phyloP scores from a whole-genome alignment of 2,888 invertebrate genomes.

The Chydorus sphaericus region DNA sequence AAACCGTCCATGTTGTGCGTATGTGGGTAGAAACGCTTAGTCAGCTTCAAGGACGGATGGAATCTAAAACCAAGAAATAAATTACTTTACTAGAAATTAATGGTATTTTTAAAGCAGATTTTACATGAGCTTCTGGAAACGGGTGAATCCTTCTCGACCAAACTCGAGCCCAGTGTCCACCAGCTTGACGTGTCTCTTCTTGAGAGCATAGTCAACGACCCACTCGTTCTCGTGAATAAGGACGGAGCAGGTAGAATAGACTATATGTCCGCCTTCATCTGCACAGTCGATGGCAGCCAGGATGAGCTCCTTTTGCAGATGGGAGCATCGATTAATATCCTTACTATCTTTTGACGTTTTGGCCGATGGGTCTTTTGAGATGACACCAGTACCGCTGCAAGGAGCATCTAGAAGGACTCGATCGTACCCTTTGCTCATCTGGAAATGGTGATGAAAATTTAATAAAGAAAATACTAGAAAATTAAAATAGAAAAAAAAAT shows the following conservation, averaged over 20 bases:
- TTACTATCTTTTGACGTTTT: slow-evolving; percentile 80
- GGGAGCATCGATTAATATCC: slow-evolving; percentile 81
- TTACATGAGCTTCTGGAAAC: slow-evolving; percentile 49
- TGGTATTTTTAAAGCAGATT: background rate
- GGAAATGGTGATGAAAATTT: no score
- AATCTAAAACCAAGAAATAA: slow-evolving; percentile 39
- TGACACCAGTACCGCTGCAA: slow-evolving; percentile 95
- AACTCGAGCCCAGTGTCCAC: slow-evolving; percentile 88
- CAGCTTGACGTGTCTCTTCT: slow-evolving; percentile 75
- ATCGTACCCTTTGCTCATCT: slow-evolving; percentile 82
- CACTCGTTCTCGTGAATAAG: slow-evolving; percentile 94
- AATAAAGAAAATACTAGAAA: slow-evolving; percentile 21
- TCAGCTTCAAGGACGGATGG: slow-evolving; percentile 76
- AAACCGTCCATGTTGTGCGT: slow-evolving; percentile 99
- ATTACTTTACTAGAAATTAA: background rate
- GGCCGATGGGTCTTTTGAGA: slow-evolving; percentile 92
- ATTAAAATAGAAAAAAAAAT: background rate
- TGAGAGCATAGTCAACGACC: slow-evolving; percentile 88
- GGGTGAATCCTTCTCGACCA: slow-evolving; percentile 86
- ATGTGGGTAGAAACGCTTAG: slow-evolving; percentile 90
- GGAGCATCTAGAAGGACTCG: slow-evolving; percentile 93
- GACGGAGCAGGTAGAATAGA: slow-evolving; percentile 97
- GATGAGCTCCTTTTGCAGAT: slow-evolving; percentile 79
- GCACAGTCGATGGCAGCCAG: slow-evolving; percentile 93
- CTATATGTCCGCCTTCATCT: slow-evolving; percentile 88